A percentile compares a stretch with the other conserved stretches of the same genome.
Conservation (phyloP, 2,888 invertebrate genomes). For the Elegia similella region DNA sequence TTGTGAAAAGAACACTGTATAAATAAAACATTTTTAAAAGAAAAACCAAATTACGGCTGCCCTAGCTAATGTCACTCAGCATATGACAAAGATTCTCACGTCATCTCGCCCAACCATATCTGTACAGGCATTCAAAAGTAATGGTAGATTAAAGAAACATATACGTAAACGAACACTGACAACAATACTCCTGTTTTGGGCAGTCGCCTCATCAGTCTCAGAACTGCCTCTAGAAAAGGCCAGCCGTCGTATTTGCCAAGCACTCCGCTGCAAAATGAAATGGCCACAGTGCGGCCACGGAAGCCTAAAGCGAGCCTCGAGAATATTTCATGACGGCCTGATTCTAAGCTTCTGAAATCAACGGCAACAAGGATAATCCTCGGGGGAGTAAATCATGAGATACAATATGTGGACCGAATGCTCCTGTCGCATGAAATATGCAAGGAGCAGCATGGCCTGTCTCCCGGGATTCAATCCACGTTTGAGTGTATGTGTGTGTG, state of each 20-base stretch:
- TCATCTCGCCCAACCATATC: too few species aligned
- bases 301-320: background rate
- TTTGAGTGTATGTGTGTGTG: background rate
- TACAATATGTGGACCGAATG: background rate
- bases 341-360: background rate
- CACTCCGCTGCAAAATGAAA: conserved; percentile 6
- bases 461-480: background rate
- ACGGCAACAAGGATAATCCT: background rate
- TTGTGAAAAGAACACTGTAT: too few species aligned
- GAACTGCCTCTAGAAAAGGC: background rate
- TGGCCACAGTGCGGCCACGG: background rate
- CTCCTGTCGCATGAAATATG: background rate
- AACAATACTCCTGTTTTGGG: too few species aligned
- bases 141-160: too few species aligned
- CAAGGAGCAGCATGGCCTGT: background rate
- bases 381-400: background rate
- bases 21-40: too few species aligned
- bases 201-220: background rate
- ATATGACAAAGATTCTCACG: too few species aligned
- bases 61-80: too few species aligned
- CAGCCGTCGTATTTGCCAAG: conserved; percentile 2
- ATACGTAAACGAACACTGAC: too few species aligned
- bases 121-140: too few species aligned
- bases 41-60: too few species aligned
- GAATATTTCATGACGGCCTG: background rate